Evolutionary conservation across 2,888 invertebrate genomes (phyloP), one percentile per base, ranked within the genome.

Genomic region (Rotaria sp.): DNA sequence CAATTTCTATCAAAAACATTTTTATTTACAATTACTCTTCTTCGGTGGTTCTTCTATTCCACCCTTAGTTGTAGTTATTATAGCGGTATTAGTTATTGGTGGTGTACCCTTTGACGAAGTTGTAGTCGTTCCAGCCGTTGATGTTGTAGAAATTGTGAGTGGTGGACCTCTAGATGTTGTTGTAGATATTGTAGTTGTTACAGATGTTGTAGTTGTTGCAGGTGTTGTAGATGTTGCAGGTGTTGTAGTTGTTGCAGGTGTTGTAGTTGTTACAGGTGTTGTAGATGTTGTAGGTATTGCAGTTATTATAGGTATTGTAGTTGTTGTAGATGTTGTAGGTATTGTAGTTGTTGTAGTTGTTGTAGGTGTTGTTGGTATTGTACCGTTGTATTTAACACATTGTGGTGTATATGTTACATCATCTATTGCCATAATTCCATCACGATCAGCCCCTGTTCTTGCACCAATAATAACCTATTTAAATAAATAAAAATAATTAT

Each of bases 351-450:
- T 35, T 67, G 15, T 15, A 67, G 75, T 38, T 26, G 45, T 45
- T 41, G 41, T 80, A 5, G 80, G 45, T 13, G 26, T n/a, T 45
- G 84, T 86, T 30, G 86, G 86, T 21, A 67, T 48, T 74, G 67
- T 48, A 38, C 84, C 86, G 74, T 84, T 86, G 38, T 38, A 86
- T 84, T 59, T 84, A 45, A 52, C 5, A 52, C 86, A 86, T 35
- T 38, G 45, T 26, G 86, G 86, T 38, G 84, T 84, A 84, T 67
- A 86, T 84, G 84, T 59, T 11, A 84, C 38, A n/a, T 86, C 86
- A 80, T 80, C 80, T 4, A 80, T 26, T 11, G 80, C 80, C 80
- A 80, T 80, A 3, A 80, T 80, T 45, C 26, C 45, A 80, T 80
- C 80, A 1, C n/a, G 41, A 45, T 80, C 45, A n/a, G 21, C 45